These are phyloP conservation scores for Argopecten irradians DNA, from an alignment of 1,140 invertebrate genomes.

Conservation along the genomic window DNA sequence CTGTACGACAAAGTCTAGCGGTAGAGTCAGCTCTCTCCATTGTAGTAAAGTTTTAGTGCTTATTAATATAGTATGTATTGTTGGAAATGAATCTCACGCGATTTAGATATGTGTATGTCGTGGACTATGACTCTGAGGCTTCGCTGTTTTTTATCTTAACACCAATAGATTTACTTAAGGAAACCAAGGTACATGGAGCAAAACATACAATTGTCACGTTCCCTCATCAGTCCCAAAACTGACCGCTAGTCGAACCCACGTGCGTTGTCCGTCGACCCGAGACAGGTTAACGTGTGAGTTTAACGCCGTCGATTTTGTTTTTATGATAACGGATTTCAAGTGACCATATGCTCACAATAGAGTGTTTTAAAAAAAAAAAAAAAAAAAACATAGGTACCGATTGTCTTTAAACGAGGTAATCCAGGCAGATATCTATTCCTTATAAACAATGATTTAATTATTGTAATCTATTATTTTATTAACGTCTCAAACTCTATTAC, in stretches of 20 bases:
- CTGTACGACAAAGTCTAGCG: background rate
- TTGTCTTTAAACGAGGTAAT: background rate
- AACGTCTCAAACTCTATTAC: too few relatives aligned
- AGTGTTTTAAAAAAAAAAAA: too few relatives aligned
- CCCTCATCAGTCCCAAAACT: background rate
- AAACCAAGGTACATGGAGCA: background rate
- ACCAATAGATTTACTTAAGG: background rate
- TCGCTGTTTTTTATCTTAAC: background rate
- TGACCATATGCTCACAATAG: background rate
- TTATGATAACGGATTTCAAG: background rate
- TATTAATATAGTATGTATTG: background rate
- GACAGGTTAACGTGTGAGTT: background rate
- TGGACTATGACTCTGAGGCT: background rate
- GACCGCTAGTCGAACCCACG: background rate
- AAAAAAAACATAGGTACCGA: background rate
- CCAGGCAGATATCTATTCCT: background rate
- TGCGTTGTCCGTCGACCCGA: background rate
- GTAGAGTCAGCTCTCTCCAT: background rate
- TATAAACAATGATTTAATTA: background rate
- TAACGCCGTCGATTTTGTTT: background rate
- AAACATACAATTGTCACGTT: background rate
- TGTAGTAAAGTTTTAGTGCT: background rate
- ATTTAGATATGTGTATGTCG: background rate
- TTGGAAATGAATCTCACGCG: too few relatives aligned
- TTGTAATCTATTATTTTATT: too few relatives aligned